Evolutionary conservation across 2,113 vertebrate genomes (phyloP).

Genomic region (Perca schrenkii): DNA sequence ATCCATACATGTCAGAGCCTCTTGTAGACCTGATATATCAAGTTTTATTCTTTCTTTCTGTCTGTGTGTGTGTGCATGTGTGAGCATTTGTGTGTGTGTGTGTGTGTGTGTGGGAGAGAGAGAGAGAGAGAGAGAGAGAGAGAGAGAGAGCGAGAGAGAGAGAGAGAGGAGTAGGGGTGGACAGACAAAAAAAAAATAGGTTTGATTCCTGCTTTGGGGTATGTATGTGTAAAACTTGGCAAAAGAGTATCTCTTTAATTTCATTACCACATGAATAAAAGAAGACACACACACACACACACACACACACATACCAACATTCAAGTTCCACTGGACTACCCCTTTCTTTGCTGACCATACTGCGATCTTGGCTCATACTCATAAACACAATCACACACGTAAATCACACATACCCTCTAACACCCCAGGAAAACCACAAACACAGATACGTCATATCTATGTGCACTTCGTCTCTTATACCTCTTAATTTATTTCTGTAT

Average conservation of each 20-base stretch:
- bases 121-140: too few relatives aligned
- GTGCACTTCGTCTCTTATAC: not conserved
- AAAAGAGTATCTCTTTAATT: slow-evolving; percentile 37
- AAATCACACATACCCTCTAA: not conserved
- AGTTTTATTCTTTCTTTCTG: not conserved
- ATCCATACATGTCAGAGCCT: slow-evolving; percentile 24
- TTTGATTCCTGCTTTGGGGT: slow-evolving; percentile 18
- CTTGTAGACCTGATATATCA: slow-evolving; percentile 33
- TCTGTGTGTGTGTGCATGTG: slow-evolving; percentile 13
- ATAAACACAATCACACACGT: slow-evolving; percentile 7
- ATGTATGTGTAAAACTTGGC: slow-evolving; percentile 19
- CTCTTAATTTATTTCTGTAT: not conserved
- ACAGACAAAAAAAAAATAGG: not conserved
- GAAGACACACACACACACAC: slow-evolving; percentile 17
- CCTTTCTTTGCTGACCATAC: slow-evolving; percentile 39
- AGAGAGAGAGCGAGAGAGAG: not conserved
- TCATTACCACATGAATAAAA: too few relatives aligned
- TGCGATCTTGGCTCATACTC: slow-evolving; percentile 21
- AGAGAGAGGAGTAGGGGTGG: too few relatives aligned
- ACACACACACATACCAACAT: too few relatives aligned
- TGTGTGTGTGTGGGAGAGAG: not conserved
- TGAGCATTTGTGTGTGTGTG: not conserved
- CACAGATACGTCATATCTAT: not conserved
- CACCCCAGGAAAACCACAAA: not conserved
- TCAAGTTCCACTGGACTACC: slow-evolving; percentile 7